Evolutionary conservation across 2,888 invertebrate genomes (phyloP), one percentile per base, ranked within the genome.

Genomic region (Mechanitis messenoides): DNA sequence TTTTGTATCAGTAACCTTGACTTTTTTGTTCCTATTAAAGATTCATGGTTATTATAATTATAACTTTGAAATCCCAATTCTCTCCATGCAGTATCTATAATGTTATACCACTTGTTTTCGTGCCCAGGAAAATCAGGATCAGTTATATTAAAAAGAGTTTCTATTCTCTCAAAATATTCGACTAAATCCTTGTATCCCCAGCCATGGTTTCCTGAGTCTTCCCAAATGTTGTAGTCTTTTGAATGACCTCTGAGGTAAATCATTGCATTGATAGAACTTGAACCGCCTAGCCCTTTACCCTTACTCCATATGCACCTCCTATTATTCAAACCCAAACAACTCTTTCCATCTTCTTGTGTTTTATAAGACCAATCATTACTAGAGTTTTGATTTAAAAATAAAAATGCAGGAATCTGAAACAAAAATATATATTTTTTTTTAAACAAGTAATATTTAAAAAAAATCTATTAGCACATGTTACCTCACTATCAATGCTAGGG

Each of bases 241-340:
- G 77, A 81, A 69, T 91, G 91, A 0, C 93, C 93, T 50, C 92
- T 85, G 3, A 92, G 81, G 71, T 92, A 93, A 58, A 93, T 80
- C 91, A 93, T 93, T 53, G 91, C 92, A 72, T 93, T 93, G 31
- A 93, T 83, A 2, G 91, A 87, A 56, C 92, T 92, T 0, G 91
- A 91, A 7, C 93, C 93, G 42, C 93, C 93, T 72, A 93, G 81
- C 61, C 91, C 88, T 72, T 92, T 93, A 0, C 94, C 95, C 61
- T 93, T 90, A 38, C 92, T 91, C 93, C 93, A 93, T n/a, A 79
- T 81, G 61, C 86, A 87, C 54, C 77, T 72, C 53, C 82, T 75
- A 59, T 78, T 68, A 69, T 68, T 75, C 46, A 85, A 83, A 42
- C 84, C 83, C 57, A 86, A 82, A 45, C 88, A 87, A 62, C 73